phyloP scores from a whole-genome alignment of 2,113 vertebrate species.

The Trogon melanurus region DNA sequence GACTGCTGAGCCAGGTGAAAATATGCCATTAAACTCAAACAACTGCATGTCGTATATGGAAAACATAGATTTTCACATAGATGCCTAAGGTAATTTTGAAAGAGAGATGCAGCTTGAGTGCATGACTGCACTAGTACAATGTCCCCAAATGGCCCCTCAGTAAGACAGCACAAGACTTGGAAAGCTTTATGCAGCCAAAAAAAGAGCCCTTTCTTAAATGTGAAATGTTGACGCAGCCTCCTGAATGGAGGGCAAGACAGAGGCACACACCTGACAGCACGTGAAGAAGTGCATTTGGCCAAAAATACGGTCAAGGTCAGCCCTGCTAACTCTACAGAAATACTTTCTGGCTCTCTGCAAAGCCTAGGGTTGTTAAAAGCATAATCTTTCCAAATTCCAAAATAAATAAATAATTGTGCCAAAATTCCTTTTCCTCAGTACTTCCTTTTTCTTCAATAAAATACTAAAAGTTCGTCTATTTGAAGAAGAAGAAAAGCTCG shows the following conservation, averaged over 20 bases:
- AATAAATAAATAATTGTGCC: not conserved
- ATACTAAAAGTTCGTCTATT: not conserved
- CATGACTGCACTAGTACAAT: not conserved
- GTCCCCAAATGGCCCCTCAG: not conserved
- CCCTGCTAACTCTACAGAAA: not conserved
- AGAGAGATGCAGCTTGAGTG: not conserved
- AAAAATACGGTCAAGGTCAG: not conserved
- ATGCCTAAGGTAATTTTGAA: not conserved
- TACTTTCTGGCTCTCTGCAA: not conserved
- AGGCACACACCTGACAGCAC: not conserved
- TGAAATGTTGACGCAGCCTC: not conserved
- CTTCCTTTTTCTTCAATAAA: not conserved
- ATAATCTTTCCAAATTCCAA: not conserved
- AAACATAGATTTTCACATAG: not conserved
- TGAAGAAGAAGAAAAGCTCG: not conserved
- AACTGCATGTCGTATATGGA: not conserved
- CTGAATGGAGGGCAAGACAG: not conserved
- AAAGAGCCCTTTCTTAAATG: not conserved
- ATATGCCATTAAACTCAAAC: not conserved
- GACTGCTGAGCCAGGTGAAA: not conserved
- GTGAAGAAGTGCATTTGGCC: not conserved
- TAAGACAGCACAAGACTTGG: not conserved
- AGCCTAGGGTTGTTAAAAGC: not conserved
- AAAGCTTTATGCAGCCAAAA: not conserved
- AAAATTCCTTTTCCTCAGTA: not conserved